Conservation (phyloP, 2,888 invertebrate genomes). For the Eupithecia centaureata region DNA sequence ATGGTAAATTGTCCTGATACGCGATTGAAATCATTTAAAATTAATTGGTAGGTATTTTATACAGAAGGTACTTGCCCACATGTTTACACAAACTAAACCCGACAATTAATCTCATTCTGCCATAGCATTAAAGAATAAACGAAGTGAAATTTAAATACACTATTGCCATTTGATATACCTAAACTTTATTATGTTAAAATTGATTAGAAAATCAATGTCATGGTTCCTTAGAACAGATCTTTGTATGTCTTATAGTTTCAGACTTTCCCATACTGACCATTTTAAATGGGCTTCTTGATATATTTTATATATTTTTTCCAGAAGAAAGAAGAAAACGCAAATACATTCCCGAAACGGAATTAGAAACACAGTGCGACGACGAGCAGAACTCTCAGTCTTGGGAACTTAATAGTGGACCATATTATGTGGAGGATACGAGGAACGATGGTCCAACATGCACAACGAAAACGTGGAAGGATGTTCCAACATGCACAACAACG, state of each 20-base stretch:
- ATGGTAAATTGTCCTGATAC: slow-evolving; percentile 6
- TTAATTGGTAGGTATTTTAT: slow-evolving; percentile 6
- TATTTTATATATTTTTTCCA: neutral
- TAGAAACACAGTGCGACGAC: slow-evolving; percentile 25
- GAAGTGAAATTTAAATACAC: slow-evolving; percentile 10
- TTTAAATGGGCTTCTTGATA: slow-evolving; percentile 6
- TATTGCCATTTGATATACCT: slow-evolving; percentile 10
- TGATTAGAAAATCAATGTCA: slow-evolving; percentile 10
- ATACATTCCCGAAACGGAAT: slow-evolving; percentile 16
- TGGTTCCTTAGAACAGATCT: too few relatives aligned
- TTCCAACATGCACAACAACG: slow-evolving; percentile 28
- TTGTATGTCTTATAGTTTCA: too few relatives aligned
- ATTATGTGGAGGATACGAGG: slow-evolving; percentile 10
- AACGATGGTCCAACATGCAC: slow-evolving; percentile 15
- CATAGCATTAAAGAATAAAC: slow-evolving; percentile 10
- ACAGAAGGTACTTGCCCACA: slow-evolving; percentile 7
- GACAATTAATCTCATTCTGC: slow-evolving; percentile 9
- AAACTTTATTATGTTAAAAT: slow-evolving; percentile 9
- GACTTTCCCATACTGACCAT: slow-evolving; percentile 11
- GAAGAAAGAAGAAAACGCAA: neutral
- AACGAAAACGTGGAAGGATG: slow-evolving; percentile 15
- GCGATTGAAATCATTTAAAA: slow-evolving; percentile 8
- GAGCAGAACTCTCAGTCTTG: slow-evolving; percentile 16
- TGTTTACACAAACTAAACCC: slow-evolving; percentile 3
- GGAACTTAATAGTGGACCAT: slow-evolving; percentile 13